phyloP scores from a whole-genome alignment of 2,888 invertebrate genomes.

The Xestia xanthographa region DNA sequence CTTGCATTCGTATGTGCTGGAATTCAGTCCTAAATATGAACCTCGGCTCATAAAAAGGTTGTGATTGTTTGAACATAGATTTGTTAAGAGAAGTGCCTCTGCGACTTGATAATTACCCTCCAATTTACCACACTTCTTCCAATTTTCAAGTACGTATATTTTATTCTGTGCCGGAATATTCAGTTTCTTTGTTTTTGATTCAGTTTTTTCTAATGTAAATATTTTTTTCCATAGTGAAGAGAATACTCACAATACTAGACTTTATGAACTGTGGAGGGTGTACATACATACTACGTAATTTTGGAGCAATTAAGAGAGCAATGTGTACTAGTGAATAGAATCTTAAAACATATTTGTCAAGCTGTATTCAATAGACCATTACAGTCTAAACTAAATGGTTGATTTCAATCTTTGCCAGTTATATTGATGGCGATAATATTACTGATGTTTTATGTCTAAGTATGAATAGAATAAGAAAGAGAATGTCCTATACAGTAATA shows the following conservation, averaged over 20 bases:
- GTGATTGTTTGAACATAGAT: constrained; percentile 83
- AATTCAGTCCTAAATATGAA: constrained; percentile 62
- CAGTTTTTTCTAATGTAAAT: constrained; percentile 33
- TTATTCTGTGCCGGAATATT: neutral
- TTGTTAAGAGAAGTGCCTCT: constrained; percentile 83
- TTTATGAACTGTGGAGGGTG: constrained; percentile 52
- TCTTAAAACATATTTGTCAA: constrained; percentile 35
- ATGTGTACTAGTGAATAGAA: constrained; percentile 36
- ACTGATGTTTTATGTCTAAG: constrained; percentile 50
- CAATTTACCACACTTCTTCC: constrained; percentile 21
- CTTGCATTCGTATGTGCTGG: constrained; percentile 59
- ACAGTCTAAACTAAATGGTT: constrained; percentile 40
- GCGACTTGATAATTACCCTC: constrained; percentile 61
- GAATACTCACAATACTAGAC: neutral
- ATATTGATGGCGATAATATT: constrained; percentile 42
- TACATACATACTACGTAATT: constrained; percentile 54
- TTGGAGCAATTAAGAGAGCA: constrained; percentile 41
- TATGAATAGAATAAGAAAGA: constrained; percentile 40
- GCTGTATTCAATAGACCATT: constrained; percentile 29
- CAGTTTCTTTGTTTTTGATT: neutral
- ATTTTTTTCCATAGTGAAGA: too few relatives aligned
- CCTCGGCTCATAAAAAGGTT: constrained; percentile 86
- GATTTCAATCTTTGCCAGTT: constrained; percentile 43
- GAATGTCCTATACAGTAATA: constrained; percentile 63
- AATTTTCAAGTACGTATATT: constrained; percentile 1